Evolutionary conservation across 2,797 vertebrate species (phyloP), one percentile per base, ranked within the genome.

Genomic region (Mastacembelus armatus): DNA sequence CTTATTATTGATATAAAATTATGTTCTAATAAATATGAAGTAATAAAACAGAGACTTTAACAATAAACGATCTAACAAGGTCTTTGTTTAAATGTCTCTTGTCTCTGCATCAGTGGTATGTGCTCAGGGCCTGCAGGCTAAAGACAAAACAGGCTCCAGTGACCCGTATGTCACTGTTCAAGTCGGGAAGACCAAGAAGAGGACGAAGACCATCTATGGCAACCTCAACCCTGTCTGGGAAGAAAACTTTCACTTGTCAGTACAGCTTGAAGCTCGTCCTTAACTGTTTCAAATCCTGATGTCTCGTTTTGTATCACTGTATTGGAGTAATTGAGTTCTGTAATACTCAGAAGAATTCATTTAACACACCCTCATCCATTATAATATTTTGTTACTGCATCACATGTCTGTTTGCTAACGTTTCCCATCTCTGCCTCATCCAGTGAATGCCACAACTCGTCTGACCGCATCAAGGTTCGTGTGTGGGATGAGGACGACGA

Each of bases 201-300:
- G 98, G 73, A 99, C 98, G 12, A 99, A 99, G 85, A 99, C 98
- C 42, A 98, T 99, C 89, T 99, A 98, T 0, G 96, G 97, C 43
- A 99, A 99, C 83, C 96, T 99, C 67, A 99, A 99, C 68, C 98
- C 98, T 0, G 94, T 98, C 66, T 99, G 97, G 98, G 98, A 98
- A 22, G 97, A 99, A 89, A 98, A 95, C 78, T 99, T 99, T 80
- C 96, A 98, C 83, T 98, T 99, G 98, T 99, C 85, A 97, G 97
- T 94, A 19, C 7, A 30, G 18, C 18, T 5, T 2, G 44, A 58
- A 49, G n/a, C 5, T 54, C 15, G 33, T 36, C 3, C 24, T 26
- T 15, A 43, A 18, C 3, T n/a, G 4, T 29, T 39, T 63, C 3
- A 40, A 43, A 50, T 29, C 32, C 14, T 45, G 3, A 35, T 27